Base-by-base conservation (phyloP, 2,797 vertebrate species). In the Zenarchopterus dispar region DNA sequence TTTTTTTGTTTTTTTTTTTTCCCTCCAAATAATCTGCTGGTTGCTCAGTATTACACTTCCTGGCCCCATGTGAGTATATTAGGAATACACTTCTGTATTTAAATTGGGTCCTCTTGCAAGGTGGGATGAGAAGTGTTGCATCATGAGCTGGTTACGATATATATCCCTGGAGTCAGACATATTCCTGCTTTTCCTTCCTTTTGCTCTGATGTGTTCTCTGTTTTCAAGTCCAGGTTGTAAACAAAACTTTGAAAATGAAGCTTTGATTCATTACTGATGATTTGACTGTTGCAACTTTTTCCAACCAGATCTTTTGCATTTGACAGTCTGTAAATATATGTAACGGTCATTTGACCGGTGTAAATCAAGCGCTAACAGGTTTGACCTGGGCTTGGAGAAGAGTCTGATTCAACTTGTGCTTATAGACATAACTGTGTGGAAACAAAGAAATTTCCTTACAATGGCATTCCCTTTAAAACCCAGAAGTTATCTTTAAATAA, bases 391-490 rank as follows among this genome's bases (percentile, higher is more conserved):
- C 18, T 23, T 3, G 24, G 15, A 17, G 22, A 70, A 16, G 58
- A 52, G 49, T 21, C 46, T 24, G 50, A 71, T 69, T 46, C 19
- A 46, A 21, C 33, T 15, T 39, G 36, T n/a, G 11, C 16, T 39
- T 15, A 13, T 3, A 39, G 33, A 36, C 3, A 36, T 36, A 36
- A 11, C 9, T 36, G 6, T 36, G 9, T 13, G 11, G 28, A 5
- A 36, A 3, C 31, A 31, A 39, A 15, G 2, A 15, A 4, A 16
- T 15, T 39, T 39, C 36, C 36, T 15, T 15, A 39, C 15, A 39
- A 10, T 36, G 9, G 9, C 33, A 10, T 10, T 36, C 9, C 8
- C 33, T 15, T 39, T 11, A 36, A 36, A 13, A 36, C 28, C 28
- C 28, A 36, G 4, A 13, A 10, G 2, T 36, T 36, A 13, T 15